Base-by-base conservation (phyloP, 2,888 invertebrate genomes). In the Agrilus mali region DNA sequence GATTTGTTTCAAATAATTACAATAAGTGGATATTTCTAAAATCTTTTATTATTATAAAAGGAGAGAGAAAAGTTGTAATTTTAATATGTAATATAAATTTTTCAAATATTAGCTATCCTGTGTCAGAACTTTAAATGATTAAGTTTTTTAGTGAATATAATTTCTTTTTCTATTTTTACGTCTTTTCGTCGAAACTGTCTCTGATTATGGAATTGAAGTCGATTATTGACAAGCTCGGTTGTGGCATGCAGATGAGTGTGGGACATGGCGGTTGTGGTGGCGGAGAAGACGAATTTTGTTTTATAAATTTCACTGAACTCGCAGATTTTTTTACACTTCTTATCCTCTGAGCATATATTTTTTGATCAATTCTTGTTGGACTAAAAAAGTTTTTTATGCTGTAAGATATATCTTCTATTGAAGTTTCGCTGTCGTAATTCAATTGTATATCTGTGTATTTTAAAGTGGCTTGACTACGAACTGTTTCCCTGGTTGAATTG, bases 121-220 rank as follows among this genome's bases (percentile, higher is more conserved):
- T 20, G 20, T 20, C 20, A 20, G 20, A 20, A 20, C 20, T 20
- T 20, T 27, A 27, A 27, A 16, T 12, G 2, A 35, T 35, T 12
- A 38, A 38, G 13, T 12, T 22, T 38, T 38, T 6, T 27, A 38
- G 38, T 12, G 20, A 42, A 35, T 37, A 40, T 35, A 20, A 35
- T 38, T 36, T 37, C n/a, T 31, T 27, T 10, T 38, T 43, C 38
- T 37, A 33, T 47, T 45, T 46, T 48, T 53, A 38, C 43, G 48
- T 46, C 46, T 53, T 36, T 46, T 67, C 60, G 45, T 75, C 75
- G 38, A 78, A 64, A 43, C 47, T 47, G 32, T 75, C 75, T 41
- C 75, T 68, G 6, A 80, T 78, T 58, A 82, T 71, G 62, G 77
- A 71, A 69, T 82, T 82, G 59, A 82, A 77, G 68, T 82, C 82